These are phyloP conservation scores for Episyrphus balteatus DNA, from an alignment of 1,140 invertebrate species.

Conservation along the genomic window DNA sequence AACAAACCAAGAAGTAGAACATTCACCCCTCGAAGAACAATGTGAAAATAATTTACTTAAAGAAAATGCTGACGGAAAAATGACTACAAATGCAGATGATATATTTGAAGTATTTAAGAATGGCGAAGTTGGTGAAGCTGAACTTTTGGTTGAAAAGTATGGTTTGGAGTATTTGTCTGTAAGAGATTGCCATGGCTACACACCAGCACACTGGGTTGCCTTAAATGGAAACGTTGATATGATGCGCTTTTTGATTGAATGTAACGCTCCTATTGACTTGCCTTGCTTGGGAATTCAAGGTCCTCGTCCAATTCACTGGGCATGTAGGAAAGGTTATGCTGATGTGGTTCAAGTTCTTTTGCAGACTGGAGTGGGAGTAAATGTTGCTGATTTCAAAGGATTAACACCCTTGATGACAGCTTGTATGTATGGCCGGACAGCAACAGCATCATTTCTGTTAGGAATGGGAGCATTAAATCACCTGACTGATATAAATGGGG, in stretches of 20 bases:
- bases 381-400: conserved; percentile 82
- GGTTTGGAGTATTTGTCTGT: conserved; percentile 58
- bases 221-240: conserved; percentile 75
- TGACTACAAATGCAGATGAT: conserved; percentile 33
- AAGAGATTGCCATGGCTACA: conserved; percentile 83
- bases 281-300: conserved; percentile 79
- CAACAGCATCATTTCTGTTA: conserved; percentile 76
- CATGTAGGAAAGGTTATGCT: conserved; percentile 73
- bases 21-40: conserved; percentile 32
- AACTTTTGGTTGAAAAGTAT: conserved; percentile 63
- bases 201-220: conserved; percentile 84
- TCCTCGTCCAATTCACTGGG: conserved; percentile 85
- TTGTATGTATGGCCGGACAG: conserved; percentile 84
- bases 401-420: conserved; percentile 83
- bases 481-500: conserved; percentile 81
- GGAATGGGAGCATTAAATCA: conserved; percentile 77
- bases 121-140: conserved; percentile 61
- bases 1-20: conserved; percentile 37
- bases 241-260: conserved; percentile 73
- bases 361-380: conserved; percentile 76
- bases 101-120: conserved; percentile 36
- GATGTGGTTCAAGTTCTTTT: conserved; percentile 66
- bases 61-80: conserved; percentile 35
- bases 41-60: conserved; percentile 24
- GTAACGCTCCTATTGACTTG: conserved; percentile 69